Evolutionary conservation across 92 coral and sea anemone genomes (phyloP).

Genomic region (Porites evermanni): DNA sequence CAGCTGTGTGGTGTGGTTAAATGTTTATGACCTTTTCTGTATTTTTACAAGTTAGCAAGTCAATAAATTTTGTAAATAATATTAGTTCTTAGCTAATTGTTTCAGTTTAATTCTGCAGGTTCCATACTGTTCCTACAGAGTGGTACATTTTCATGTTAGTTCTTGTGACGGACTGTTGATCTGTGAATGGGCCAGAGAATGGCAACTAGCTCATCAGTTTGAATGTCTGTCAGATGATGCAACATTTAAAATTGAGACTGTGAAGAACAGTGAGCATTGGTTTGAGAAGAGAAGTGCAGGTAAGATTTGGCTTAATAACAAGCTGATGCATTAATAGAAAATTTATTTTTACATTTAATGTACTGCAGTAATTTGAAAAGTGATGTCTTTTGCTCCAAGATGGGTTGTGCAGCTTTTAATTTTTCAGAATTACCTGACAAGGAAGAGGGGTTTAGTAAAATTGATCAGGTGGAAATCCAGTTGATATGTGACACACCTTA

Average conservation of each 20-base stretch:
- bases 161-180: conserved; percentile 50
- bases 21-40: too few species aligned
- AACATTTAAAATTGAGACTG: background rate
- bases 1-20: too few species aligned
- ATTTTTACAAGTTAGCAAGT: too few species aligned
- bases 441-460: conserved; percentile 58
- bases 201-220: conserved; percentile 56
- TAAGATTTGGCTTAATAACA: background rate
- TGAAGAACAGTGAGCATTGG: conserved; percentile 24
- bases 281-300: conserved; percentile 10
- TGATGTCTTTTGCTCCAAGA: too few species aligned
- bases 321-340: too few species aligned
- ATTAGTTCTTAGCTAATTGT: background rate
- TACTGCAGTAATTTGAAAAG: background rate
- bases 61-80: background rate
- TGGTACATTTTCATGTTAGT: conserved; percentile 47
- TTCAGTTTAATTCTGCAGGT: conserved; percentile 43
- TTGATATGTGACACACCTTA: conserved; percentile 54
- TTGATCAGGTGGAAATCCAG: conserved; percentile 35
- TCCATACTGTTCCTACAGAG: conserved; percentile 49
- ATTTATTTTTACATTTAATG: background rate
- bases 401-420: background rate
- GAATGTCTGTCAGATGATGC: background rate
- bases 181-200: conserved; percentile 78
- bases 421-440: conserved; percentile 46